Evolutionary conservation across 1,140 invertebrate genomes (phyloP).

Genomic region (Drosophila paulistorum): DNA sequence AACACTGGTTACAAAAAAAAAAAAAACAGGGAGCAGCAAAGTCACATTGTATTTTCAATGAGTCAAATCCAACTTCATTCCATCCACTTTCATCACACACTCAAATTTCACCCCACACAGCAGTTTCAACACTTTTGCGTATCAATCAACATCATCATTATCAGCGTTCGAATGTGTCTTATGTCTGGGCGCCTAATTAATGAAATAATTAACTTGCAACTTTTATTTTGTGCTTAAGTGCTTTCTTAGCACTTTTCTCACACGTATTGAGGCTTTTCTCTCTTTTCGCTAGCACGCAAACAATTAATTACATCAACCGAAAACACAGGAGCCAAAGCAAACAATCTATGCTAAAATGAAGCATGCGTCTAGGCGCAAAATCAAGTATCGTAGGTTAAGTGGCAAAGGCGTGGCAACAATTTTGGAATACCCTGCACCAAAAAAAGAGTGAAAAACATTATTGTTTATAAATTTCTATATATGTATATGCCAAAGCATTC

Average conservation of each 20-base stretch:
- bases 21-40: background rate
- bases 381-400: background rate
- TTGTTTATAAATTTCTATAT: no score
- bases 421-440: background rate
- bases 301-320: constrained; percentile 61
- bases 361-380: constrained; percentile 25
- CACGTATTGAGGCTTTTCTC: background rate
- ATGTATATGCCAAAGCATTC: background rate
- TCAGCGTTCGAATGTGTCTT: constrained; percentile 19
- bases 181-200: constrained; percentile 50
- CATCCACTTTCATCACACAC: background rate
- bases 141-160: constrained; percentile 60
- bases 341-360: constrained; percentile 27
- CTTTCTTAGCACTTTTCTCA: constrained; percentile 51
- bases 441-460: no score
- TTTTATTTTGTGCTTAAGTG: constrained; percentile 59
- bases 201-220: constrained; percentile 68
- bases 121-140: constrained; percentile 49
- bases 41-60: constrained; percentile 19
- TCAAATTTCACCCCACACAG: background rate
- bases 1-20: constrained; percentile 5
- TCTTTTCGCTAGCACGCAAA: constrained; percentile 38
- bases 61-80: background rate
- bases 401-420: background rate
- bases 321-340: constrained; percentile 25